phyloP scores from a whole-genome alignment of 92 coral and sea anemone species.

The Zoanthus solanderi region DNA sequence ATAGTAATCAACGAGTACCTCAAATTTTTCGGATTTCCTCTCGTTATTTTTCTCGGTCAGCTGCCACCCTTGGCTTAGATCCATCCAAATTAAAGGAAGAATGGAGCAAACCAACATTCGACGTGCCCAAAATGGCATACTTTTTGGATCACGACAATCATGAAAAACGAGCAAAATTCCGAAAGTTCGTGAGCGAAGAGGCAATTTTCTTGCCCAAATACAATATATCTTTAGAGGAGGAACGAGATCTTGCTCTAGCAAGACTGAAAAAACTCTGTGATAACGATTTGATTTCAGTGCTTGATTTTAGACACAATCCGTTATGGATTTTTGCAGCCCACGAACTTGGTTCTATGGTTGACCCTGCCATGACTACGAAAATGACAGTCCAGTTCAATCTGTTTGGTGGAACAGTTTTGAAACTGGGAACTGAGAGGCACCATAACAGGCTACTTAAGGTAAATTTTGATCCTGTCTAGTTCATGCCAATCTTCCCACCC shows the following conservation, averaged over 20 bases:
- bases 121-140: conserved; percentile 70
- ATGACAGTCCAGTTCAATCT: conserved; percentile 92
- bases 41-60: conserved; percentile 50
- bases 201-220: conserved; percentile 74
- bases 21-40: neutral
- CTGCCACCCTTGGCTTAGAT: conserved; percentile 43
- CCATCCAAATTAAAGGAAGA: conserved; percentile 74
- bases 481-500: too few species aligned
- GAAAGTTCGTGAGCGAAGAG: conserved; percentile 74
- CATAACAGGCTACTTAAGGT: conserved; percentile 76
- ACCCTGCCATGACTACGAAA: conserved; percentile 89
- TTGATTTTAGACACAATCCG: conserved; percentile 81
- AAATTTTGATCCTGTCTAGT: neutral
- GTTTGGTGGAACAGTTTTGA: conserved; percentile 91
- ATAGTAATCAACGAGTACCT: neutral
- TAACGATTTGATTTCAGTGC: conserved; percentile 79
- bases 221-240: conserved; percentile 81
- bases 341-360: conserved; percentile 76
- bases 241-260: conserved; percentile 77
- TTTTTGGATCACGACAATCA: conserved; percentile 84
- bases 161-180: conserved; percentile 76
- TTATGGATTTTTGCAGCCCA: conserved; percentile 85
- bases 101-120: conserved; percentile 80
- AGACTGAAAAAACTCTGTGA: conserved; percentile 79
- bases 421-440: conserved; percentile 79